Evolutionary conservation across 2,113 vertebrate species (phyloP), one percentile per base, ranked within the genome.

Genomic region (Oophaga pumilio): DNA sequence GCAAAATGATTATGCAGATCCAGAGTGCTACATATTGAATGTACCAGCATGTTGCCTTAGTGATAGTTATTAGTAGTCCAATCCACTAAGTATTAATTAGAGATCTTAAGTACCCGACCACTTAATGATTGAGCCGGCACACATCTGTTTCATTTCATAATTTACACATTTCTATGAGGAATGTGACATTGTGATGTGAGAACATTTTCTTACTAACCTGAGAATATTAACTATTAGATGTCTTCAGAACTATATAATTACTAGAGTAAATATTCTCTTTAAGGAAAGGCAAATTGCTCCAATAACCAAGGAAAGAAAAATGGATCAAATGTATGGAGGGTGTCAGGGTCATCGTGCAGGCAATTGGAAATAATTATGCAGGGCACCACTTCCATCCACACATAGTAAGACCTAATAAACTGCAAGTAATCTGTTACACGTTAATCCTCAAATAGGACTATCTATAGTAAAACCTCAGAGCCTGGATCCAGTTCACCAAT

Each of bases 41-140:
- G 26, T 6, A 15, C 33, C 62, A 24, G 62, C 62, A 14, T 26
- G 81, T 9, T 50, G 43, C 24, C 28, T 68, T n/a, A 50, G 15
- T 13, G 43, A 68, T 68, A 26, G 49, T 69, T 83, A 68, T 12
- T 49, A 49, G 43, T 15, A 83, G 2, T 13, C 10, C 69, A 83
- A 83, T 69, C 81, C 68, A 18, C 8, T 82, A 66, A 82, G 81
- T 52, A 68, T 83, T 83, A 83, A 83, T 83, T 83, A 83, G 62
- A 68, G 12, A 50, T 69, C 43, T 83, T 83, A 83, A 53, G 53
- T 52, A 33, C 18, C 80, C 15, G 33, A 28, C 60, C 43, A 52
- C 33, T 82, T 82, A 82, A 82, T 82, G 80, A 26, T 43, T 43
- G 22, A 64, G 17, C 26, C 2, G 24, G 15, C 5, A 24, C n/a